Evolutionary conservation across 2,113 vertebrate genomes (phyloP).

Genomic region (Baryphthengus martii): DNA sequence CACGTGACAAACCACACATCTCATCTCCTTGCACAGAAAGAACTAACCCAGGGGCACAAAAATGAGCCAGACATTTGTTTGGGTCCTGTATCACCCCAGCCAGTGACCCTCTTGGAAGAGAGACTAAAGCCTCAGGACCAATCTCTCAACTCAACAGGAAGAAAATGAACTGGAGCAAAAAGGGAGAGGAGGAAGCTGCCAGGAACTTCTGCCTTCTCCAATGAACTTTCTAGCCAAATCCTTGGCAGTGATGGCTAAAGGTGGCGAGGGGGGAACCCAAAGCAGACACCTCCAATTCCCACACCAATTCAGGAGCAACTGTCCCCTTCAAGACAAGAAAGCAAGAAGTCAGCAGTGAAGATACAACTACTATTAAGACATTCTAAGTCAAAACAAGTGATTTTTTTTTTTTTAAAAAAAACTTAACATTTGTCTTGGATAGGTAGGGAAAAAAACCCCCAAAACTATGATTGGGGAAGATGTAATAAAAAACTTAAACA

Average conservation of each 20-base stretch:
- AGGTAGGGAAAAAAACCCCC: no score
- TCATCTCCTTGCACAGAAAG: neutral
- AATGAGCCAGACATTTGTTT: neutral
- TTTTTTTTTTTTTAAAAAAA: no score
- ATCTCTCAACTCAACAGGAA: neutral
- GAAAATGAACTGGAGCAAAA: neutral
- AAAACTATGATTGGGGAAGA: neutral
- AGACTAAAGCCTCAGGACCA: neutral
- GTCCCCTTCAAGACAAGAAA: neutral
- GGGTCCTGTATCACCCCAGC: neutral
- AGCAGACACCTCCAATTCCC: neutral
- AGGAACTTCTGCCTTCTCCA: neutral
- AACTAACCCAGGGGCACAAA: neutral
- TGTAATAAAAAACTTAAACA: neutral
- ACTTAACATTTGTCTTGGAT: neutral
- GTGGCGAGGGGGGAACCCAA: neutral
- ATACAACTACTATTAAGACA: neutral
- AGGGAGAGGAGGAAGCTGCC: neutral
- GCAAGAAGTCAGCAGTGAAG: neutral
- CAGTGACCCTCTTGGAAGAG: neutral
- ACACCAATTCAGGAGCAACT: neutral
- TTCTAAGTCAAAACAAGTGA: neutral
- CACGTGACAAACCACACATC: neutral
- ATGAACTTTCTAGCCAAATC: neutral
- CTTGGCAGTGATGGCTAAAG: neutral